phyloP scores from a whole-genome alignment of 2,888 invertebrate genomes.

The Leucophenga maculata region DNA sequence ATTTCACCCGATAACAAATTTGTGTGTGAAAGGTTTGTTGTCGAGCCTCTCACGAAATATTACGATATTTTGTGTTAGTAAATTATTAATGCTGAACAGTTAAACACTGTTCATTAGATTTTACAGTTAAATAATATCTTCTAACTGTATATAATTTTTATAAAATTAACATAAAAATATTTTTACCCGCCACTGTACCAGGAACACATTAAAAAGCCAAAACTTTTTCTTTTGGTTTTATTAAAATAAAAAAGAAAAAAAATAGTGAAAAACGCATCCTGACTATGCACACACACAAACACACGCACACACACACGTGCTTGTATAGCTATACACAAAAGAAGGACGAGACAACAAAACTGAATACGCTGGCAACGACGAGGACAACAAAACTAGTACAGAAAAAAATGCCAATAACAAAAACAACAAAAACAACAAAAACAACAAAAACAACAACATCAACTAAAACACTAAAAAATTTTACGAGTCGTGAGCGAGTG shows the following conservation, averaged over 20 bases:
- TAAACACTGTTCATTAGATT: no score
- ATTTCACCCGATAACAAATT: no score
- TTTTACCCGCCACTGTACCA: neutral
- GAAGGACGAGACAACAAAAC: slow-evolving; percentile 19
- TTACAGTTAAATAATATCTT: neutral
- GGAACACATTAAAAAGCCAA: slow-evolving; percentile 25
- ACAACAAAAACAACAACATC: slow-evolving; percentile 10
- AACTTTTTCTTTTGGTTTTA: slow-evolving; percentile 22
- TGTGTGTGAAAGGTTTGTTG: no score
- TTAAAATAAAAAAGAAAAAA: slow-evolving; percentile 7
- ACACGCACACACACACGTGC: neutral
- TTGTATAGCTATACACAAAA: slow-evolving; percentile 7
- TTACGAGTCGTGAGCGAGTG: slow-evolving; percentile 26
- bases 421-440: slow-evolving; percentile 6
- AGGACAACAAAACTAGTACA: slow-evolving; percentile 4
- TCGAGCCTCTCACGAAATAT: no score
- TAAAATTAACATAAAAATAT: neutral
- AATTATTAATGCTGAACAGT: no score
- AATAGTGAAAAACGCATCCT: neutral
- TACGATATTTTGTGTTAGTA: no score
- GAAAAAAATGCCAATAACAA: no score
- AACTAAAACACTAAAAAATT: slow-evolving; percentile 9
- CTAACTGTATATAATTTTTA: neutral
- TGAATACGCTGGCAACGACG: neutral
- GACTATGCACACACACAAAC: no score